Base-by-base conservation (phyloP, 2,113 vertebrate species). In the Micronycteris hirsuta region DNA sequence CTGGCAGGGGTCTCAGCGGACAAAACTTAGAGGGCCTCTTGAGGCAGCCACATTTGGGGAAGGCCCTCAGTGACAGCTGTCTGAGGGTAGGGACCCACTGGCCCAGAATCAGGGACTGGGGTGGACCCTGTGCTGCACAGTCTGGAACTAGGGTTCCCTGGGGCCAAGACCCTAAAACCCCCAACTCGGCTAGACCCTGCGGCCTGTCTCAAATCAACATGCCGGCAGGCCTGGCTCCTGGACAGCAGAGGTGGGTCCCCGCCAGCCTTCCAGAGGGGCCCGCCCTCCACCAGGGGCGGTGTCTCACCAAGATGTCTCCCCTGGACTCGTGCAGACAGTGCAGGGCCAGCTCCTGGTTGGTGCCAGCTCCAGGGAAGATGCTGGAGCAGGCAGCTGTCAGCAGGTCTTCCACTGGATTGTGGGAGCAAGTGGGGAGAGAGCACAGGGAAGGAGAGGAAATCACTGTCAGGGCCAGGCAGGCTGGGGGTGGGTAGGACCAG, bases 301-400 rank as follows among this genome's bases (percentile, higher is more conserved):
- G 17, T 97, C 99, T 99, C 98, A 99, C 99, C 99, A 99, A 98
- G 97, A 99, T 98, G 96, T 99, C 99, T 93, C 99, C 99, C 93
- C 98, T 98, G 93, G 98, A 98, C 98, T 99, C 99, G 3, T 99
- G 98, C 93, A 99, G 98, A 98, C 98, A 99, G 96, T 99, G 99
- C 97, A 99, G 98, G 0, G 99, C 99, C 93, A 99, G 98, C 98
- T 99, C 99, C 98, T 99, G 99, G 98, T 99, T 99, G 96, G 99
- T 99, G 95, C 99, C 99, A 78, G 98, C 99, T 38, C 99, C 99
- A 89, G 98, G 98, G 96, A 99, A 98, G 95, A 99, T 99, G 93
- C 99, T 99, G 96, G 99, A 99, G 96, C 99, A 99, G 89, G 99
- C 99, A 95, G 99, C 99, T 92, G 99, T 99, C 98, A 99, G 98